These are phyloP conservation scores for Thripadectes ignobilis DNA, from an alignment of 2,797 vertebrate species.

Conservation along the genomic window DNA sequence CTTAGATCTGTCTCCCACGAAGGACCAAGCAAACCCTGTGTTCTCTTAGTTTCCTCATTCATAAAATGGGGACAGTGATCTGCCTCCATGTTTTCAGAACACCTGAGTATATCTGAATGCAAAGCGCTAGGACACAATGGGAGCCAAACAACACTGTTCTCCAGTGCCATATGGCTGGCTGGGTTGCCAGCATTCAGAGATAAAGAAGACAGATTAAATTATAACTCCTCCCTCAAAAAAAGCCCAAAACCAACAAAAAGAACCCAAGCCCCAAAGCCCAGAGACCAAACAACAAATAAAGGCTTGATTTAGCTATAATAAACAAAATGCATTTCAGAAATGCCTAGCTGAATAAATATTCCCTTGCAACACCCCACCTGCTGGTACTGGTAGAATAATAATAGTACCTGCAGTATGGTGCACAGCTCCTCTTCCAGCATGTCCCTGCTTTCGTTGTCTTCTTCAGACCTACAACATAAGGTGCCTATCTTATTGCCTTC, in stretches of 20 bases:
- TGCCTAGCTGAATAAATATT: not conserved
- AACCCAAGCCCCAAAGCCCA: not conserved
- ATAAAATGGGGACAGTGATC: not conserved
- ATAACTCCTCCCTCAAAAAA: not conserved
- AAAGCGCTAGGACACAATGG: not conserved
- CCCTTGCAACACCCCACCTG: not conserved
- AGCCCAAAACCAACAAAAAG: not conserved
- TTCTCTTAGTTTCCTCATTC: slow-evolving; percentile 30
- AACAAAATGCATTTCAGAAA: not conserved
- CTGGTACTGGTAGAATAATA: not conserved
- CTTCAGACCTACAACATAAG: not conserved
- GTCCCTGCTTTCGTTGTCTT: not conserved
- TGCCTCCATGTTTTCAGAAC: not conserved
- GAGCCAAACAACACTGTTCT: not conserved
- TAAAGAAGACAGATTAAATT: not conserved
- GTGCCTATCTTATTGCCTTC: not conserved
- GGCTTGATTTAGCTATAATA: not conserved
- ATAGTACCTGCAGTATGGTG: not conserved
- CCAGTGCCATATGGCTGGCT: not conserved
- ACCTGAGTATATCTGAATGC: slow-evolving; percentile 4
- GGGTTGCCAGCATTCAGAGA: not conserved
- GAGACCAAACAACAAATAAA: not conserved
- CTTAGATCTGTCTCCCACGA: not conserved
- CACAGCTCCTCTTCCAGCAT: not conserved
- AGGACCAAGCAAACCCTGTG: not conserved